Evolutionary conservation across 2,888 invertebrate genomes (phyloP), one percentile per base, ranked within the genome.

Genomic region (Caenorhabditis sp.): DNA sequence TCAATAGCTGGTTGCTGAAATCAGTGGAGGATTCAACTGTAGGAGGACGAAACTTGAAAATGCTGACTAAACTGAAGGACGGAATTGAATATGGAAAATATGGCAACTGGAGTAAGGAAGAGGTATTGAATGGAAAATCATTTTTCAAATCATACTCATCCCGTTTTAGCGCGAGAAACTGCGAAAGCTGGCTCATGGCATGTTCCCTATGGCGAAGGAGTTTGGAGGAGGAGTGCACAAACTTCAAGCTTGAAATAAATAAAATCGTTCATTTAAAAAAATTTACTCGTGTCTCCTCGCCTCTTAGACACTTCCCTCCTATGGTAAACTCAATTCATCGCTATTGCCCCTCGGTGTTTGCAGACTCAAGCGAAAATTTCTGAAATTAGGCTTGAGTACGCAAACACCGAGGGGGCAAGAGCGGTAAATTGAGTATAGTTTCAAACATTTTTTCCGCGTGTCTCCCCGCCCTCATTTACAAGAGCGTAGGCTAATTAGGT

Each of bases 41-140:
- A 1, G 48, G 37, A 11, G 81, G 74, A 43, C 55, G 77, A 52
- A 72, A 58, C 15, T 58, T 83, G 48, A 73, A 66, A 20, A 83
- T 66, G 63, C 37, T 83, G 58, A 74, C 62, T 17, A 82, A 82
- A 59, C 45, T 85, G 37, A 72, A 73, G 43, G 85, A 85, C 48
- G 82, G 78, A 20, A 78, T 83, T 30, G 52, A 75, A 32, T 83
- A 85, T 58, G 85, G 85, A 37, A 73, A 75, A 26, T 77, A 82
- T 45, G 85, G 85, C 58, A 78, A 72, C n/a, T 85, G 85, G 83
- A 72, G 62, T 22, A 78, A 78, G 11, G 81, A 80, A 3, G 82
- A 84, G 74, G 83, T 83, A 11, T 20, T 56, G 13, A 17, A 1
- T n/a, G n/a, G n/a, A n/a, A n/a, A n/a, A n/a, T n/a, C n/a, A n/a